Evolutionary conservation across 2,113 vertebrate species (phyloP), one percentile per base, ranked within the genome.

Genomic region (Enhydra lutris): DNA sequence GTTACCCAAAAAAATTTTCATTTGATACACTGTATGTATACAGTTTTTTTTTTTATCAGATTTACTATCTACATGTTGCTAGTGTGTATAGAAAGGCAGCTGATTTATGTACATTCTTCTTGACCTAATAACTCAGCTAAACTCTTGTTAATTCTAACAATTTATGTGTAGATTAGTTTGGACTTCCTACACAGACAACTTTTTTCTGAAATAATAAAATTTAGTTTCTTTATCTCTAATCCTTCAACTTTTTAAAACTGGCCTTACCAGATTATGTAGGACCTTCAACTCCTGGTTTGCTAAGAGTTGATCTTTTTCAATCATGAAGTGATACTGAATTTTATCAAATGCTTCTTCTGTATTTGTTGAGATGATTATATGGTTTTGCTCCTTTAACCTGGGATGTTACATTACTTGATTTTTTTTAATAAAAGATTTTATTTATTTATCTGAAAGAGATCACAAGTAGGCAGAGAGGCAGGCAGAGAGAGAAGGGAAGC

Each of bases 381-480:
- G 63, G 89, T 31, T 96, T 94, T 89, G 79, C 17, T 96, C 47
- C 63, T 89, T 73, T 85, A 42, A 85, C 89, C 55, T 85, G 7
- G 92, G 89, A 42, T 74, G 20, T 59, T 80, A 50, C 45, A 81
- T 89, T 90, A 63, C 63, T 90, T 67, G 67, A 55, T 88, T 47
- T 55, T 73, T 90, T 50, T 50, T 13, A 3, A 13, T 26, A 59
- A 18, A 55, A 18, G 3, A 55, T 50, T 50, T 50, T 50, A 50
- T 50, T 50, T 50, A 50, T 50, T 14, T 50, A 50, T 50, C 13
- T 50, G 47, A 50, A 13, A 50, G 47, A 50, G 47, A 50, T 50
- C 47, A 50, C 47, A 14, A 50, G 47, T 50, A 50, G 47, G 47
- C 47, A 50, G 47, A 50, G 47, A 50, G 47, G 13, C 47, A 50